Conservation (phyloP, 1,140 invertebrate species). For the Pemphigus obesinymphae region DNA sequence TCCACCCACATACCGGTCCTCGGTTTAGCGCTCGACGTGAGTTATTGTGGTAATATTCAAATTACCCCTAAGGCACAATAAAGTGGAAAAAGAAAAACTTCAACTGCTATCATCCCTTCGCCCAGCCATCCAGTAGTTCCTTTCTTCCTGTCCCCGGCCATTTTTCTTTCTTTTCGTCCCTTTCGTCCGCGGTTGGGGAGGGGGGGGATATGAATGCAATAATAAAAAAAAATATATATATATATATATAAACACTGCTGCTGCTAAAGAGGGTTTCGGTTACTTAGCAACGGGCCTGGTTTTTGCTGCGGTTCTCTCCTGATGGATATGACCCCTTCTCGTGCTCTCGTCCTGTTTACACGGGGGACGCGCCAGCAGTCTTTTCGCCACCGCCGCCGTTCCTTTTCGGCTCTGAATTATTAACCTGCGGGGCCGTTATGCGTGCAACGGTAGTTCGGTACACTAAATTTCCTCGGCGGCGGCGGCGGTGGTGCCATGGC, state of each 20-base stretch:
- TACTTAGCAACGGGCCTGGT: conserved; percentile 14
- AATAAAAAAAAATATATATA: not conserved
- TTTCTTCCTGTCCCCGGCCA: not conserved
- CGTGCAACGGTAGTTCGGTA: no score
- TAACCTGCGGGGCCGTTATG: not conserved
- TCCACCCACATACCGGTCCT: not conserved
- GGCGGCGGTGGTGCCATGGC: not conserved
- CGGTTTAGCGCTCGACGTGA: not conserved
- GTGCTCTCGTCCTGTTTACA: not conserved
- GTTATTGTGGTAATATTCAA: conserved; percentile 38
- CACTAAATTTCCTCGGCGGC: no score
- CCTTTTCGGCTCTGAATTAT: conserved; percentile 13
- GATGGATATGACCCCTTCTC: not conserved
- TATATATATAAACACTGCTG: not conserved
- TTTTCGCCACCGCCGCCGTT: not conserved
- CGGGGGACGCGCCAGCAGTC: not conserved
- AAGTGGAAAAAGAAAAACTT: conserved; percentile 30
- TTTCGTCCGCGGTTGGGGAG: no score
- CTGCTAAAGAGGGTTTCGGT: not conserved
- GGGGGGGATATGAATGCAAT: not conserved
- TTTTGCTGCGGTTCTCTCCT: conserved; percentile 16
- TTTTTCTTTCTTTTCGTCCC: conserved; percentile 31
- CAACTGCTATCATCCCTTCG: not conserved
- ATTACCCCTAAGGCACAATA: conserved; percentile 16
- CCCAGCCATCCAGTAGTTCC: not conserved